Evolutionary conservation across 1,140 invertebrate species (phyloP).

Genomic region (Eurytemora carolleeae): DNA sequence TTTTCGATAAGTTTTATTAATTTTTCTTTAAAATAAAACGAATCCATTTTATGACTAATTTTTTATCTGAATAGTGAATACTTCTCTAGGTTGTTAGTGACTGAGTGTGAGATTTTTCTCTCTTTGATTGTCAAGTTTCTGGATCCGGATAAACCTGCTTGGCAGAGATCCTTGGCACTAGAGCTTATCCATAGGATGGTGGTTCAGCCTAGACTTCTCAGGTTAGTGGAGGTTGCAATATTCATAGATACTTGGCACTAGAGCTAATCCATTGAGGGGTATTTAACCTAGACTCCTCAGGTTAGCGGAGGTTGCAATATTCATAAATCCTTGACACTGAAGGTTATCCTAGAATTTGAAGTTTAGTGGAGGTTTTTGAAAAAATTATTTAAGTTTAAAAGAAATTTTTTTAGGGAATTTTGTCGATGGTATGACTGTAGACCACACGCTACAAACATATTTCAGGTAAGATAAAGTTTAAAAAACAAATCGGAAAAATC

Average conservation of each 20-base stretch:
- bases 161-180: conserved; percentile 80
- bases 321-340: conserved; percentile 77
- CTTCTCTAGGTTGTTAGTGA: conserved; percentile 44
- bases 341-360: conserved; percentile 73
- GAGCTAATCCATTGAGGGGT: conserved; percentile 90
- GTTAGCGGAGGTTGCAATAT: too few species aligned
- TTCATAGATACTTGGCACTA: conserved; percentile 74
- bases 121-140: conserved; percentile 91
- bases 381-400: too few species aligned
- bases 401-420: conserved; percentile 37
- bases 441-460: conserved; percentile 70
- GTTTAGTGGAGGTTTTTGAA: too few species aligned
- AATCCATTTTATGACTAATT: too few species aligned
- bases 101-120: conserved; percentile 95
- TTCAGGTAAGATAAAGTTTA: conserved; percentile 24
- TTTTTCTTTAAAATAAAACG: conserved; percentile 9
- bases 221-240: too few species aligned
- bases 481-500: conserved; percentile 28
- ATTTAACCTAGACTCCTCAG: conserved; percentile 66
- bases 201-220: conserved; percentile 63
- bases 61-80: too few species aligned
- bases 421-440: conserved; percentile 55
- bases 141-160: conserved; percentile 82
- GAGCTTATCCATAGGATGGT: conserved; percentile 90
- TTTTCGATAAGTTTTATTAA: conserved; percentile 10